Evolutionary conservation across 2,888 invertebrate species (phyloP).

Genomic region (Spodoptera picta): DNA sequence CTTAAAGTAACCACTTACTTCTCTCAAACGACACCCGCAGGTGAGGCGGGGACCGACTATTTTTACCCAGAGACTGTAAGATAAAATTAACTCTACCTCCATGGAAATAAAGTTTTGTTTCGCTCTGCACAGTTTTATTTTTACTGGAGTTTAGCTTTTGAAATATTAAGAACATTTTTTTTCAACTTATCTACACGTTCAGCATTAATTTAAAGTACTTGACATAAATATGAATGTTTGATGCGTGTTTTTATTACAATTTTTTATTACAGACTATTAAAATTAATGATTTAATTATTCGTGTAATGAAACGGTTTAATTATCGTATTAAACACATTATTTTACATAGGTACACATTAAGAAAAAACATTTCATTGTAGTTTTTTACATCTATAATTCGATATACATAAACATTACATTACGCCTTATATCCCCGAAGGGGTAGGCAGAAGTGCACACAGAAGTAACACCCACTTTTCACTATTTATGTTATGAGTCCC

Average conservation of each 20-base stretch:
- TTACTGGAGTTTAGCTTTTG: slow-evolving; percentile 1
- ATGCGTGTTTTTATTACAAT: slow-evolving; percentile 24
- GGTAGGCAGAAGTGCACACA: no score
- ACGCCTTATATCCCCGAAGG: no score
- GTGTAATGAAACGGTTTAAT: no score
- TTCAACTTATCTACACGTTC: slow-evolving; percentile 35
- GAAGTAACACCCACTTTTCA: no score
- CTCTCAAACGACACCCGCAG: slow-evolving; percentile 14
- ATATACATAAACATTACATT: no score
- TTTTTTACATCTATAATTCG: no score
- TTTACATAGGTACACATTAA: no score
- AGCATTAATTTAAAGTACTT: slow-evolving; percentile 26
- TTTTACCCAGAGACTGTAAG: slow-evolving; percentile 3
- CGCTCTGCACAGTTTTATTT: background rate
- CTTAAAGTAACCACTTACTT: slow-evolving; percentile 22
- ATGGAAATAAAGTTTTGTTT: slow-evolving; percentile 7
- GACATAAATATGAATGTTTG: slow-evolving; percentile 32
- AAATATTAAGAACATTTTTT: slow-evolving; percentile 32
- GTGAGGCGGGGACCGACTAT: slow-evolving; percentile 1
- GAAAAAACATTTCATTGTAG: no score
- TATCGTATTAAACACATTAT: no score
- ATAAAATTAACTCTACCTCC: slow-evolving; percentile 2
- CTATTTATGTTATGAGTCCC: no score
- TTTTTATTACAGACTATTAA: no score
- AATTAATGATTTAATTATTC: no score